Evolutionary conservation across 2,113 vertebrate species (phyloP).

Genomic region (Taxidea taxus): DNA sequence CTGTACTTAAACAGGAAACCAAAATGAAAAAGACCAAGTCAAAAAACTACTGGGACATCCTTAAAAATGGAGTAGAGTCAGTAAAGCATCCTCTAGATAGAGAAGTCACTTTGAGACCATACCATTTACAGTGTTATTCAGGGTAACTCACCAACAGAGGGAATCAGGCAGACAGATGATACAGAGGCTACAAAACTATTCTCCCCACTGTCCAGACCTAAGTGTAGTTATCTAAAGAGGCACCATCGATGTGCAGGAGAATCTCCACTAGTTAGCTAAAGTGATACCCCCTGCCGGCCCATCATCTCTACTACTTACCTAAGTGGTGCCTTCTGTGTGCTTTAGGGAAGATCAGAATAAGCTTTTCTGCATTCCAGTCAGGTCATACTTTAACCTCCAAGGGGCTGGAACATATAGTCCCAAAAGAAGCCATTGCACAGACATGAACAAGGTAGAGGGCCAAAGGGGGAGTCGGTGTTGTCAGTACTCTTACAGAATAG

Average conservation of each 20-base stretch:
- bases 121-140: neutral
- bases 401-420: neutral
- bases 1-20: conserved; percentile 85
- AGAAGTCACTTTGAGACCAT: neutral
- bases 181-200: neutral
- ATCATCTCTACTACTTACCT: neutral
- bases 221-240: neutral
- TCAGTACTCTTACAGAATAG: conserved; percentile 12
- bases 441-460: neutral
- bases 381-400: neutral
- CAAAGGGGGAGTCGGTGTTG: neutral
- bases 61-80: neutral
- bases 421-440: neutral
- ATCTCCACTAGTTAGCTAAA: neutral
- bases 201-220: neutral
- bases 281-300: neutral
- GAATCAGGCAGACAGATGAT: neutral
- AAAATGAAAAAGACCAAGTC: conserved; percentile 85
- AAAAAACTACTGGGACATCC: conserved; percentile 83
- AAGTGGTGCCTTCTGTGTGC: neutral
- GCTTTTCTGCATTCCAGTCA: neutral
- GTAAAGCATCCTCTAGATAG: neutral
- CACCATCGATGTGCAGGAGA: neutral
- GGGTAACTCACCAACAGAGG: neutral
- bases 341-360: neutral